Percentiles rank a stretch among this genome's conserved stretches.
phyloP scores from a whole-genome alignment of 1,140 invertebrate genomes.

The Heliconius melpomene region DNA sequence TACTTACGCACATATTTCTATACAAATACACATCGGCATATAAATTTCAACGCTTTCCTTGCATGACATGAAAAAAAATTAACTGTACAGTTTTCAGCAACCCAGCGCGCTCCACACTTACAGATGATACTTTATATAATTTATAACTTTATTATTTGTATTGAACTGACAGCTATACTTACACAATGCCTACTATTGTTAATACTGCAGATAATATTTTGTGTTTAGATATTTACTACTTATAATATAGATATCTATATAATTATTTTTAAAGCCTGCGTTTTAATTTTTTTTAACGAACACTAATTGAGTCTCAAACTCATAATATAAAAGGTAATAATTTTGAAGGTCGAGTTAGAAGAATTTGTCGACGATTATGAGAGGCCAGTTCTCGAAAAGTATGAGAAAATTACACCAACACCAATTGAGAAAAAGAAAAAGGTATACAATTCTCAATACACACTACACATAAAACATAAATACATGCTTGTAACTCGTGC shows the following conservation, averaged over 20 bases:
- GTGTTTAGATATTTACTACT: not conserved
- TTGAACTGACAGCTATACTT: not conserved
- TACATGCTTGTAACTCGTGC: not conserved
- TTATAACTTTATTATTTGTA: not conserved
- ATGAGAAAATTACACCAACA: conserved; percentile 80
- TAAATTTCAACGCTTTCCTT: not conserved
- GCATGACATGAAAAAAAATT: not conserved
- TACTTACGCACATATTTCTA: not conserved
- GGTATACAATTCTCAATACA: conserved; percentile 31
- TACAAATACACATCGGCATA: not conserved
- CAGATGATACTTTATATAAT: not conserved
- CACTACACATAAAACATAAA: conserved; percentile 2
- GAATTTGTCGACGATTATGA: conserved; percentile 84
- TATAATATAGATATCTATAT: not conserved
- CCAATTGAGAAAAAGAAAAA: conserved; percentile 71
- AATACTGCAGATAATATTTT: not conserved
- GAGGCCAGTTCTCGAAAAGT: conserved; percentile 86
- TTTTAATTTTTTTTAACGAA: not conserved
- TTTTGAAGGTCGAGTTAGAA: conserved; percentile 80
- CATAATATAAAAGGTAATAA: conserved; percentile 6
- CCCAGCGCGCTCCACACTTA: not conserved
- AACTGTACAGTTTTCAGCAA: not conserved
- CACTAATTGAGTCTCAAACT: not conserved
- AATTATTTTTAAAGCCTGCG: not conserved
- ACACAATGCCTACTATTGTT: not conserved